Conservation (phyloP, 2,888 invertebrate species). For the Tricholauxania praeusta region DNA sequence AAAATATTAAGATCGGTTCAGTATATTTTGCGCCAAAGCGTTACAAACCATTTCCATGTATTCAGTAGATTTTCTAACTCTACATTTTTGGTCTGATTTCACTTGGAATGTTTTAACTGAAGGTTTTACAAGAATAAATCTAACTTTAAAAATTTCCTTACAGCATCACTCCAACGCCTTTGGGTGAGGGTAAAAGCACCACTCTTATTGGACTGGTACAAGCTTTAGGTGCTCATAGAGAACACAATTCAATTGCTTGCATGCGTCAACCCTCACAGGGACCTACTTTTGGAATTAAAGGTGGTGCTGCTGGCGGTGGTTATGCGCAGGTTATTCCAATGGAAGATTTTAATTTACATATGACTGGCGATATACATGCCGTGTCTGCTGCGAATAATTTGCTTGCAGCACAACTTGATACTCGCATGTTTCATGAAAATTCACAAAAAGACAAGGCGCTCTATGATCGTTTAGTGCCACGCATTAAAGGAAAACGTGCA, state of each 20-base stretch:
- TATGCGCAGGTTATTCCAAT: conserved; percentile 97
- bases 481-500: conserved; percentile 80
- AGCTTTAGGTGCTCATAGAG: conserved; percentile 87
- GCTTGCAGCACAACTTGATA: conserved; percentile 97
- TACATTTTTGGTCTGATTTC: background rate
- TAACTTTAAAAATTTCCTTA: background rate
- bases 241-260: conserved; percentile 91
- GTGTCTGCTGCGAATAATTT: conserved; percentile 98
- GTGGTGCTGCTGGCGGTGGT: conserved; percentile 98
- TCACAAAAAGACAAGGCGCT: conserved; percentile 90
- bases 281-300: conserved; percentile 96
- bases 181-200: conserved; percentile 99
- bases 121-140: no score
- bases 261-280: conserved; percentile 98
- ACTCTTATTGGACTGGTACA: conserved; percentile 93
- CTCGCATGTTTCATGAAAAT: conserved; percentile 95
- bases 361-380: conserved; percentile 98
- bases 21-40: no score
- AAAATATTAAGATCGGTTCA: no score
- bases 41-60: no score
- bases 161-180: conserved; percentile 96
- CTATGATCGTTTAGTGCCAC: conserved; percentile 90
- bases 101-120: background rate
- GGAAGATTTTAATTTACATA: conserved; percentile 99
- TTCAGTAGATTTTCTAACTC: no score